Percentiles rank a stretch among this genome's conserved stretches.
These are phyloP conservation scores for Ennomos fuscantarius DNA, from an alignment of 2,888 invertebrate species.

Conservation along the genomic window DNA sequence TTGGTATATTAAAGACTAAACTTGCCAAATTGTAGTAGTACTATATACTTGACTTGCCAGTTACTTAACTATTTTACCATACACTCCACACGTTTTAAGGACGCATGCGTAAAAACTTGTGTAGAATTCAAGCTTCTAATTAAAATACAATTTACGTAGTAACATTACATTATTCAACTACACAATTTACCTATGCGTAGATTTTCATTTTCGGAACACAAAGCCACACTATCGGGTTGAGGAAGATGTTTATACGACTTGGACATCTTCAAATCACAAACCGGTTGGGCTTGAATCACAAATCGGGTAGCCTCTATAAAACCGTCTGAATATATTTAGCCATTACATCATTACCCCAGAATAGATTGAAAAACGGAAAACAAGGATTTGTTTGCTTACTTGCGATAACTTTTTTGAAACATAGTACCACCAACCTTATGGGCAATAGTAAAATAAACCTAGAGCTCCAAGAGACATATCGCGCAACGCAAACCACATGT, in stretches of 20 bases:
- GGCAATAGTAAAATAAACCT: not conserved
- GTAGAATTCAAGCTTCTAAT: conserved; percentile 10
- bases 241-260: conserved; percentile 41
- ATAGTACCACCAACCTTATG: not conserved
- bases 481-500: conserved; percentile 27
- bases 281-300: conserved; percentile 59
- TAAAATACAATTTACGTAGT: conserved; percentile 25
- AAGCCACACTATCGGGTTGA: conserved; percentile 6
- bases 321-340: conserved; percentile 45
- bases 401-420: too few relatives aligned
- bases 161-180: conserved; percentile 5
- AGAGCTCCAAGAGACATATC: conserved; percentile 3
- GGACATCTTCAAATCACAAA: conserved; percentile 61
- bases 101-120: conserved; percentile 13
- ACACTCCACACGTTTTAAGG: conserved; percentile 8
- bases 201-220: conserved; percentile 1
- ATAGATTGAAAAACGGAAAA: not conserved
- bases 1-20: conserved; percentile 10
- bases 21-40: conserved; percentile 23
- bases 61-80: conserved; percentile 20
- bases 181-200: not conserved
- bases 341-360: conserved; percentile 46
- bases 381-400: not conserved
- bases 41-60: conserved; percentile 13
- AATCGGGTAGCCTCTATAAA: conserved; percentile 47